phyloP scores from a whole-genome alignment of 2,113 vertebrate genomes.

The Limanda limanda region DNA sequence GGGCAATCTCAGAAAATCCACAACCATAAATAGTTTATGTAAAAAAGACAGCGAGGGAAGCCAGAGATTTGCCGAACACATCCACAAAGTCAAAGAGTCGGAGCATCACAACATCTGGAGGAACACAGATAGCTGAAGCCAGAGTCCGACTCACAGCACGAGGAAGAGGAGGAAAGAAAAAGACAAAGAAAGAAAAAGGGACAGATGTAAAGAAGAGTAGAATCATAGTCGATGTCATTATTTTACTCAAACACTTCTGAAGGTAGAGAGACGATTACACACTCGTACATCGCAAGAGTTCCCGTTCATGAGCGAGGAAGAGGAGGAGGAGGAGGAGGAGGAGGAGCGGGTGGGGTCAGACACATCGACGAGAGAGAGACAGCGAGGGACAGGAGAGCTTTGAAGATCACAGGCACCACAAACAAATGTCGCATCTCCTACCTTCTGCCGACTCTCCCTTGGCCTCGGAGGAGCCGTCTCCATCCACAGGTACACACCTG shows the following conservation, averaged over 20 bases:
- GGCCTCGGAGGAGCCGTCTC: conserved; percentile 50
- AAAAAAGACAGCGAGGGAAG: not conserved
- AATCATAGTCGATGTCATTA: not conserved
- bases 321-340: not conserved
- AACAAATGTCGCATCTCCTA: conserved; percentile 55
- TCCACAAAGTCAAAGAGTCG: conserved; percentile 32
- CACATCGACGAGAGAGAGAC: conserved; percentile 21
- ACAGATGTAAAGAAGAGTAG: not conserved
- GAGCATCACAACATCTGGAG: conserved; percentile 18
- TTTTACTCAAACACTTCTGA: conserved; percentile 2
- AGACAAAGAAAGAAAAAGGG: not conserved
- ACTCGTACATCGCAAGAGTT: not conserved
- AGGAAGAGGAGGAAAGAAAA: not conserved
- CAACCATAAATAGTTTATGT: conserved; percentile 46
- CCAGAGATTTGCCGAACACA: conserved; percentile 23
- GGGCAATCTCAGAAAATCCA: conserved; percentile 33
- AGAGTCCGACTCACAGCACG: not conserved
- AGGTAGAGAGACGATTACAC: not conserved
- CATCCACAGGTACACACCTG: conserved; percentile 55
- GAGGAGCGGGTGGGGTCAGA: conserved; percentile 14
- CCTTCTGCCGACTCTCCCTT: conserved; percentile 64
- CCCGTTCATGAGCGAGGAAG: not conserved
- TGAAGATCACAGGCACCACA: conserved; percentile 43
- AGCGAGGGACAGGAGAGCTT: conserved; percentile 55
- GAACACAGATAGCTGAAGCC: conserved; percentile 29